A percentile compares a stretch with the other conserved stretches of the same genome.
Conservation (phyloP, 2,797 vertebrate genomes). For the Jordanella pulchra region DNA sequence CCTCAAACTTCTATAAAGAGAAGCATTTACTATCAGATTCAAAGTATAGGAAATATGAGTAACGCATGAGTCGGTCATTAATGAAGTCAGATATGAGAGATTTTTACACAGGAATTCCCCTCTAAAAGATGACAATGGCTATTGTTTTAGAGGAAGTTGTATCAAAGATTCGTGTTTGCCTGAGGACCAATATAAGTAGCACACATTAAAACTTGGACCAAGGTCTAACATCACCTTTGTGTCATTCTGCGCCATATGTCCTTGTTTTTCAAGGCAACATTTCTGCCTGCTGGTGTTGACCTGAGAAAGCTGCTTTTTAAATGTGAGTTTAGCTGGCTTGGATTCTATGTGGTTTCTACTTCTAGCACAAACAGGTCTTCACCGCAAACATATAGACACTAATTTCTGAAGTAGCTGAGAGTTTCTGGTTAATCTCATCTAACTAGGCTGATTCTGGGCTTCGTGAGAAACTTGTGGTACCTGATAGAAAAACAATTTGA, state of each 20-base stretch:
- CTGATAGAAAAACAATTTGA: not conserved
- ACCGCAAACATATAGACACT: not conserved
- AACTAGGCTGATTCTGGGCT: too few species aligned
- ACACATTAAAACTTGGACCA: not conserved
- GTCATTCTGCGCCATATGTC: not conserved
- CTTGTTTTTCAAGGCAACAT: not conserved
- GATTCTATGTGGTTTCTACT: not conserved
- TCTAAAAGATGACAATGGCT: slow-evolving; percentile 11
- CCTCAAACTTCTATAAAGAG: not conserved
- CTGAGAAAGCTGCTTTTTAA: not conserved
- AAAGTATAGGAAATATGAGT: slow-evolving; percentile 57
- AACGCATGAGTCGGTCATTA: slow-evolving; percentile 19
- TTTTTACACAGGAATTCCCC: slow-evolving; percentile 27
- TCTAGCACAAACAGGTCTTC: not conserved
- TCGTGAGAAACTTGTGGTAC: not conserved
- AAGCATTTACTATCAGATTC: slow-evolving; percentile 15
- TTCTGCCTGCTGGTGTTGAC: too few species aligned
- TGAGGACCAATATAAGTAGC: not conserved
- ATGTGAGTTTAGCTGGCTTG: not conserved
- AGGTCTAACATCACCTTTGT: not conserved
- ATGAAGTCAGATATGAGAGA: slow-evolving; percentile 11
- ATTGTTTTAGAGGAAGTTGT: slow-evolving; percentile 35
- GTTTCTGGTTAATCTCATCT: not conserved
- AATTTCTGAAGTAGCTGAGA: not conserved
- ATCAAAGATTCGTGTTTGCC: not conserved